Evolutionary conservation across 2,888 invertebrate species (phyloP).

Genomic region (Leucophenga montana): DNA sequence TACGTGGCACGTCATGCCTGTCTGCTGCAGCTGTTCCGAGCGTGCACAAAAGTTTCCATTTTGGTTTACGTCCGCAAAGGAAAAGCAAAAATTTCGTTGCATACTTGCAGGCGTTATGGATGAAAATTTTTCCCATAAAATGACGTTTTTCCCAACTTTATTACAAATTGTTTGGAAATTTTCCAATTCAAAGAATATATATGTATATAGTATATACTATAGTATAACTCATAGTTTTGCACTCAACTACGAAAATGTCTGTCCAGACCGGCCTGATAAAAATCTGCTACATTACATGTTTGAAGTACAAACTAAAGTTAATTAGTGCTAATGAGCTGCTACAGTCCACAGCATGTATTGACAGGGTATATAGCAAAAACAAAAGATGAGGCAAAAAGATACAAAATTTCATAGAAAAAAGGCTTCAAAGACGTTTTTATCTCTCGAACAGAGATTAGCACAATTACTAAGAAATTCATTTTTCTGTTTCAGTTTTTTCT

Average conservation of each 20-base stretch:
- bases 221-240: too few species aligned
- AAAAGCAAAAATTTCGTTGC: constrained; percentile 14
- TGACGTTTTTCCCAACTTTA: not conserved
- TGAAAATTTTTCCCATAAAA: constrained; percentile 4
- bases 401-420: not conserved
- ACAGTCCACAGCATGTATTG: too few species aligned
- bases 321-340: too few species aligned
- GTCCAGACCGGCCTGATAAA: too few species aligned
- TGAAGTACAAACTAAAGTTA: too few species aligned
- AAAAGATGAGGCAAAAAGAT: not conserved
- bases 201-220: too few species aligned
- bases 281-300: too few species aligned
- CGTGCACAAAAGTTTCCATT: not conserved
- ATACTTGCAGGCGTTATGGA: constrained; percentile 4
- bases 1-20: constrained; percentile 13
- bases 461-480: constrained; percentile 17
- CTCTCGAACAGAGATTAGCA: constrained; percentile 11
- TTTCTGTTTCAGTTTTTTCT: not conserved
- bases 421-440: constrained; percentile 4
- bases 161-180: too few species aligned
- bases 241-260: too few species aligned
- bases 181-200: too few species aligned
- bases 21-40: constrained; percentile 10
- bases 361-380: not conserved
- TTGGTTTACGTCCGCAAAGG: not conserved